These are phyloP conservation scores for Myrmophylax atrothorax DNA, from an alignment of 2,113 vertebrate genomes.

Conservation along the genomic window DNA sequence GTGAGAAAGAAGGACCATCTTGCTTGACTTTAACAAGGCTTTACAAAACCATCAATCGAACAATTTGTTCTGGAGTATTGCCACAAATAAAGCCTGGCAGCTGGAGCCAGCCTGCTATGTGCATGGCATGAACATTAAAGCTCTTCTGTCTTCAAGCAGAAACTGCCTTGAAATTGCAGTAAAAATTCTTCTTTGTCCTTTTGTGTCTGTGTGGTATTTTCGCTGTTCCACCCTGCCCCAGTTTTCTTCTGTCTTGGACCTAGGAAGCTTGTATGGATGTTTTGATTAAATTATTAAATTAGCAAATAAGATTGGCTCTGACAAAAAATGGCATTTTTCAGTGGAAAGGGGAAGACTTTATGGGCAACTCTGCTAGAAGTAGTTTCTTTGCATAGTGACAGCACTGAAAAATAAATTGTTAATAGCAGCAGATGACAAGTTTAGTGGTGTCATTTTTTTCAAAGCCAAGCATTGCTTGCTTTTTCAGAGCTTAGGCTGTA, in stretches of 20 bases:
- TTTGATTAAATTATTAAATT: not conserved
- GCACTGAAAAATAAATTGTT: not conserved
- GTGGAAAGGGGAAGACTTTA: not conserved
- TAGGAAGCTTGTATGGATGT: not conserved
- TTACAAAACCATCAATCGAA: not conserved
- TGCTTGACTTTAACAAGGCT: not conserved
- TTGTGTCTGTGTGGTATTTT: not conserved
- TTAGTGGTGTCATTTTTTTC: not conserved
- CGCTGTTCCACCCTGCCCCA: not conserved
- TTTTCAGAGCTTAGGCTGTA: not conserved
- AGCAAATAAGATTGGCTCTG: not conserved
- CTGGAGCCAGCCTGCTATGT: not conserved
- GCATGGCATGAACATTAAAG: not conserved
- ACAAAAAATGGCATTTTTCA: not conserved
- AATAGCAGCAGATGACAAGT: not conserved
- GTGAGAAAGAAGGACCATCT: not conserved
- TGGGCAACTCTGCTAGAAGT: not conserved
- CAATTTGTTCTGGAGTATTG: conserved; percentile 13
- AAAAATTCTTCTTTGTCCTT: not conserved
- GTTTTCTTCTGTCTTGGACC: not conserved
- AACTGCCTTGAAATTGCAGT: not conserved
- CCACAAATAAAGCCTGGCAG: conserved; percentile 26
- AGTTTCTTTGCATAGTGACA: not conserved
- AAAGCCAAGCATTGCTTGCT: not conserved
- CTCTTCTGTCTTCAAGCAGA: not conserved